Evolutionary conservation across 2,888 invertebrate species (phyloP).

Genomic region (Oxycera nigricornis): DNA sequence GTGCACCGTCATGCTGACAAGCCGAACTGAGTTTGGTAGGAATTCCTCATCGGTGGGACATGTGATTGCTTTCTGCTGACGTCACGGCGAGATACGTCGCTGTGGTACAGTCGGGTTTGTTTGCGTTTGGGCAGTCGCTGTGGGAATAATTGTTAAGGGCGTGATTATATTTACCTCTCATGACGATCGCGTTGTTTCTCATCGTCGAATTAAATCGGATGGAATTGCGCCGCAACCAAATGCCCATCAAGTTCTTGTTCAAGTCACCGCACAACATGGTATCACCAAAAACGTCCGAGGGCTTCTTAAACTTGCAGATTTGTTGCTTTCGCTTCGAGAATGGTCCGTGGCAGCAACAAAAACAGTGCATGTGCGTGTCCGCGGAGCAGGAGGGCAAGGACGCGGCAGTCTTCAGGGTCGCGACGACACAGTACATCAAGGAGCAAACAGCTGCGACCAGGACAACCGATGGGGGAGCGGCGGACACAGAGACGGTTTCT

Average conservation of each 20-base stretch:
- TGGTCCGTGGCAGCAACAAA: slow-evolving; percentile 1
- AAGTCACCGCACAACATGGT: slow-evolving; percentile 3
- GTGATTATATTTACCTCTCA: slow-evolving; percentile 38
- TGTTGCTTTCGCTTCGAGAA: slow-evolving; percentile 27
- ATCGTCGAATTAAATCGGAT: too few relatives aligned
- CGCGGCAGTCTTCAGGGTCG: not conserved
- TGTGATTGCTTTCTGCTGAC: slow-evolving; percentile 17
- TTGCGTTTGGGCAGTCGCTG: too few relatives aligned
- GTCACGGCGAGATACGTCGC: not conserved
- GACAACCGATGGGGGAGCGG: not conserved
- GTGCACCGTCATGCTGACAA: too few relatives aligned
- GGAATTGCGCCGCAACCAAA: slow-evolving; percentile 8
- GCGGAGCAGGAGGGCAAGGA: not conserved
- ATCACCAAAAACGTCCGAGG: not conserved
- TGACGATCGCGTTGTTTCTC: slow-evolving; percentile 5
- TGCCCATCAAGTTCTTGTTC: slow-evolving; percentile 10
- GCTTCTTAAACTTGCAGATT: slow-evolving; percentile 16
- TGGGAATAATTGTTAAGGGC: too few relatives aligned
- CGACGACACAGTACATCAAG: slow-evolving; percentile 18
- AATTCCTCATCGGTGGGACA: slow-evolving; percentile 24
- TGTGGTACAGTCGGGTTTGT: not conserved
- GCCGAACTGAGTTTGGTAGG: too few relatives aligned
- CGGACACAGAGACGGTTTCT: not conserved
- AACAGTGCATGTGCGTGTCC: not conserved
- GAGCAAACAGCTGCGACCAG: not conserved